Base-by-base conservation (phyloP, 2,888 invertebrate species). In the Sinhomidia bicolor region DNA sequence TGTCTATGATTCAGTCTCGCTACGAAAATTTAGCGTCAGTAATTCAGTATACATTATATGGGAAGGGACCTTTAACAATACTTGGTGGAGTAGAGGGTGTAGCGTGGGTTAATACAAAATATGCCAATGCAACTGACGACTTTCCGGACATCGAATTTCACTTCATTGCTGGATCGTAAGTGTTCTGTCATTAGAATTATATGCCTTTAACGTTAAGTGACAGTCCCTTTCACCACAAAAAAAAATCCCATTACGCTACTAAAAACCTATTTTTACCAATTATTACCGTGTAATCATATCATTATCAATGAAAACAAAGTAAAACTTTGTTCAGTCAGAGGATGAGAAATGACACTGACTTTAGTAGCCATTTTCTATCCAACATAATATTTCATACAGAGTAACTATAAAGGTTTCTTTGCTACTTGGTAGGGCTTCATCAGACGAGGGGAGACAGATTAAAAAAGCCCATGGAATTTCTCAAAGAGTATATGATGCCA, bases 111-210 rank as follows among this genome's bases (percentile, higher is more conserved):
- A 97, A 97, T 92, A 97, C 98, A 0, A 96, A 96, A 90, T 97
- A 96, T 92, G 97, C 97, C 0, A 98, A 98, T 92, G 94, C 94
- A 76, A 95, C 96, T 1, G 95, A 96, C 0, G 95, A 96, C 90
- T 97, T 97, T 95, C 98, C 98, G 0, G 98, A 98, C 92, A 96
- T 98, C 68, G 97, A 98, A 92, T 97, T 98, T 92, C 98, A 98
- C 93, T 98, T 98, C 96, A 97, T 98, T 1, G 98, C 98, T 0
- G 97, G 98, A 0, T 97, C 91, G 92, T 92, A 91, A 91, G 92
- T 88, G 6, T n/a, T 12, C 12, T 68, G 17, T 68, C n/a, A n/a
- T n/a, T n/a, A n/a, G n/a, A n/a, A n/a, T n/a, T n/a, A n/a, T n/a
- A n/a, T n/a, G n/a, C n/a, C n/a, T n/a, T n/a, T n/a, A n/a, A n/a